Base-by-base conservation (phyloP, 2,888 invertebrate species). In the Choreutis nemorana region DNA sequence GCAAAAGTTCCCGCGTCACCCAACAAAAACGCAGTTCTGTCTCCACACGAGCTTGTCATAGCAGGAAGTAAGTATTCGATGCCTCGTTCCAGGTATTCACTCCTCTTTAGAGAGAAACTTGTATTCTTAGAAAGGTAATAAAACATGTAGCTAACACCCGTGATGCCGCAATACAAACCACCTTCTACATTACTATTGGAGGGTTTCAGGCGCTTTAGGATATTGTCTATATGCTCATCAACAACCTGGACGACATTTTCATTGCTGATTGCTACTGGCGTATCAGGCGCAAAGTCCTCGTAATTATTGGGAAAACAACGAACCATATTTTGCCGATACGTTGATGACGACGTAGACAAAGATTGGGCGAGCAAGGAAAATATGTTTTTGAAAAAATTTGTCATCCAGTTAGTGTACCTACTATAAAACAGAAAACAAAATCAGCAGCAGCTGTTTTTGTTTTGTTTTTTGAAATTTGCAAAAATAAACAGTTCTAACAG, bases 1-100 rank as follows among this genome's bases (percentile, higher is more conserved):
- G 90, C 90, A 49, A 85, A 86, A 3, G 89, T 84, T 1, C 94
- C 94, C 6, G 86, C 87, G 48, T 87, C 86, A 2, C 93, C 93
- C n/a, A 91, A 81, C 8, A 93, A 59, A 59, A 92, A 91, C 0
- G 87, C 85, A 8, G 85, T 86, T 26, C 82, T 75, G 34, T 88
- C 86, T n/a, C 81, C 70, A 21, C 79, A 55, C 35, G 75, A 80
- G 30, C 81, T 78, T 21, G 80, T 70, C 33, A 88, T 55, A 2
- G 87, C 84, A 6, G 85, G 85, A 29, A 80, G 68, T 10, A 88
- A 61, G 50, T 88, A 89, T 28, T 84, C 79, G 2, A 81, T 45
- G 1, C 84, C 85, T 44, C 82, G 82, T 24, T 83, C 71, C 22
- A 89, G 42, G 31, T 83, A 85, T 2, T 62, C 50, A 6, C 46